These are phyloP conservation scores for Brachypteracias leptosomus DNA, from an alignment of 2,113 vertebrate species.

Conservation along the genomic window DNA sequence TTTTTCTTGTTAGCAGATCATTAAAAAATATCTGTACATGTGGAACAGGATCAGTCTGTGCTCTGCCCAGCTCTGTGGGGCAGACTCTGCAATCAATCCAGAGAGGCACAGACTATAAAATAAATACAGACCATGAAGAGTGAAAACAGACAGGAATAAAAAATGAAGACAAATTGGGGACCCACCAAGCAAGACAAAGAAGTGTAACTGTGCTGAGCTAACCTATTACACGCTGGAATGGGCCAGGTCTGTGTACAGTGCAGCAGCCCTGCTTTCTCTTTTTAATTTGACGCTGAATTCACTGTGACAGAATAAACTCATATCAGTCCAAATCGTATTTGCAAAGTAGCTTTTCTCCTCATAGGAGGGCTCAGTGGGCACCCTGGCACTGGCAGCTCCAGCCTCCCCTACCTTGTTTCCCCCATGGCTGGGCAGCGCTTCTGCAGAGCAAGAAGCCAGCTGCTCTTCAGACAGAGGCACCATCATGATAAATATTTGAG, in stretches of 20 bases:
- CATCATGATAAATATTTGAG: slow-evolving; percentile 38
- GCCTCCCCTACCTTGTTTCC: not conserved
- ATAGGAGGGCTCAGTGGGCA: not conserved
- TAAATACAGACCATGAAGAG: not conserved
- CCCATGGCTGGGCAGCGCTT: not conserved
- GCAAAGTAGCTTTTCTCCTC: not conserved
- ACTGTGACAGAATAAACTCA: not conserved
- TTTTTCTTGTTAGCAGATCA: not conserved
- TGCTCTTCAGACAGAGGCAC: not conserved
- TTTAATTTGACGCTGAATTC: not conserved
- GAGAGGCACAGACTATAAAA: not conserved
- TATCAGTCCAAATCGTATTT: not conserved
- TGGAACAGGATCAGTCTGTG: not conserved
- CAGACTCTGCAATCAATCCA: not conserved
- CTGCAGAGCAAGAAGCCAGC: not conserved
- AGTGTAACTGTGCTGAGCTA: not conserved
- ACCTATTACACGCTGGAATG: not conserved
- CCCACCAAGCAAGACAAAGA: not conserved
- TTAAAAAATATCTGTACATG: not conserved
- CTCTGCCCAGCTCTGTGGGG: not conserved
- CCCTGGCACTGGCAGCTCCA: not conserved
- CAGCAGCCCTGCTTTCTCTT: not conserved
- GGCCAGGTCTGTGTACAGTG: not conserved
- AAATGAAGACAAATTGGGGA: not conserved
- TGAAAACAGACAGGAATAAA: not conserved